Conservation (phyloP, 2,113 vertebrate species). For the Tyto alba region DNA sequence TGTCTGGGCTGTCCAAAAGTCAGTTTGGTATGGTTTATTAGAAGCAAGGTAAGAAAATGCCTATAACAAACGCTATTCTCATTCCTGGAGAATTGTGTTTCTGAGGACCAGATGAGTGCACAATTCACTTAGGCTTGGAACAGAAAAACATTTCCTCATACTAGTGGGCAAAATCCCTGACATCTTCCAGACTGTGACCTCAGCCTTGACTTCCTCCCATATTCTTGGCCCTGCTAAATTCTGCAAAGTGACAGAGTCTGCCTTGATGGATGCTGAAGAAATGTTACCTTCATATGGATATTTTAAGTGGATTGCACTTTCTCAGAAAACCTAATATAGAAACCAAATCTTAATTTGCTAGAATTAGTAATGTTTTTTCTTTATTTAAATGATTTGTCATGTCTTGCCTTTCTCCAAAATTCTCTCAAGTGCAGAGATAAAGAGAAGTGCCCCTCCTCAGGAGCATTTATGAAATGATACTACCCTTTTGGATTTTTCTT, state of each 20-base stretch:
- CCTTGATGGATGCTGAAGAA: not conserved
- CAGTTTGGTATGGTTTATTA: not conserved
- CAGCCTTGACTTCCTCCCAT: not conserved
- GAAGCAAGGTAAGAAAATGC: not conserved
- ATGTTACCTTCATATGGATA: accelerated
- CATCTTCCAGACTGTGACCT: not conserved
- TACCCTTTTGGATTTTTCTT: not conserved
- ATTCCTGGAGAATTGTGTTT: not conserved
- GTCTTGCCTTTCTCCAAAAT: not conserved
- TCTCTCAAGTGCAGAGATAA: not conserved
- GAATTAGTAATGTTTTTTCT: not conserved
- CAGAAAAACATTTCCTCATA: not conserved
- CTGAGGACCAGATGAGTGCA: not conserved
- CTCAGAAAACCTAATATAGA: not conserved
- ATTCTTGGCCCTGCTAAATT: not conserved
- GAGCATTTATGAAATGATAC: not conserved
- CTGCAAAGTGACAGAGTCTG: not conserved
- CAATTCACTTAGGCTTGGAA: not conserved
- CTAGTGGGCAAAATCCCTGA: not conserved
- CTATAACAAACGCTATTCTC: not conserved
- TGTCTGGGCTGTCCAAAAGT: not conserved
- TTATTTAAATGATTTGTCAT: not conserved
- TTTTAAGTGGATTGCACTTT: not conserved
- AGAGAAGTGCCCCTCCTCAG: not conserved
- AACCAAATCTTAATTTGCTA: not conserved